These are phyloP conservation scores for Ameiurus melas DNA, from an alignment of 2,113 vertebrate species.

Conservation along the genomic window DNA sequence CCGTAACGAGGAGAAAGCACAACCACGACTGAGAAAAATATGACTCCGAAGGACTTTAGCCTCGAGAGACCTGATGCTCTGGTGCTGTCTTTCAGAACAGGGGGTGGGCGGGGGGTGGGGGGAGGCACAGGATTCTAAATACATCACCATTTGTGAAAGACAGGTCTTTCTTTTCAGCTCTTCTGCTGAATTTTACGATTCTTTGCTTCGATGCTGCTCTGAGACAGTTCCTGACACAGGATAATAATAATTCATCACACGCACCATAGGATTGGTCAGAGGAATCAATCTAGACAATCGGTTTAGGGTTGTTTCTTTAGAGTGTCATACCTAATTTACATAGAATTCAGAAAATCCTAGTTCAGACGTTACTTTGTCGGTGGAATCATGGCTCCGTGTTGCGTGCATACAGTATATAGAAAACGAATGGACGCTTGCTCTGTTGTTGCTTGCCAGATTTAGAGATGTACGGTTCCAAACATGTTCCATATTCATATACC, in stretches of 20 bases:
- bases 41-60: not conserved
- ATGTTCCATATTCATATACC: not conserved
- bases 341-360: not conserved
- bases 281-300: not conserved
- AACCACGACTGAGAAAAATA: slow-evolving; percentile 30
- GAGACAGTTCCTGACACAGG: not conserved
- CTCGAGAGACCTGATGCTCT: not conserved
- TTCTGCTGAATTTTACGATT: not conserved
- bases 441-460: not conserved
- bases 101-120: too few relatives aligned
- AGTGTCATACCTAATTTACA: not conserved
- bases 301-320: not conserved
- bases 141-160: not conserved
- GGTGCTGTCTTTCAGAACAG: not conserved
- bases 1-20: slow-evolving; percentile 49
- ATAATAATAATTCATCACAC: not conserved
- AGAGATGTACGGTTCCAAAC: not conserved
- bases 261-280: too few relatives aligned
- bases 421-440: not conserved
- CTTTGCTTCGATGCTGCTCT: not conserved
- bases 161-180: not conserved
- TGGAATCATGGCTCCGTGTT: not conserved
- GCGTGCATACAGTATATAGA: not conserved
- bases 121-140: too few relatives aligned
- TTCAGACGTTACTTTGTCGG: not conserved